Evolutionary conservation across 2,888 invertebrate species (phyloP).

Genomic region (Noctua fimbriata): DNA sequence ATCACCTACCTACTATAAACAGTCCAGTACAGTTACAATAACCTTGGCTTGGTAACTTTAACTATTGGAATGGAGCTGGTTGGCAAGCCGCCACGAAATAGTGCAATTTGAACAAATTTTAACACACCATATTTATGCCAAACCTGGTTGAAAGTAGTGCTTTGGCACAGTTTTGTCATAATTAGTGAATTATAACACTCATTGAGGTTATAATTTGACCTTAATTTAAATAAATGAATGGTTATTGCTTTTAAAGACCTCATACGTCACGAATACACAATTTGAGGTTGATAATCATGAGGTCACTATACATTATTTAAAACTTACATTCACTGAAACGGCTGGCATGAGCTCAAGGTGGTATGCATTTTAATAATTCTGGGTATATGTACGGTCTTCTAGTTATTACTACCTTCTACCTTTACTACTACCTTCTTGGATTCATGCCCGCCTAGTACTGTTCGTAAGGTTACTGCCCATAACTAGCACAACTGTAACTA

Average conservation of each 20-base stretch:
- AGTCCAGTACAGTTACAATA: constrained; percentile 7
- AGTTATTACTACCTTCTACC: no score
- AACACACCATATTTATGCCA: constrained; percentile 61
- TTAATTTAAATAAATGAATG: constrained; percentile 2
- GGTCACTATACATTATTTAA: background rate
- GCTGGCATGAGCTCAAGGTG: no score
- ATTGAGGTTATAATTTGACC: constrained; percentile 18
- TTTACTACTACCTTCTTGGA: no score
- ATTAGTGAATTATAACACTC: constrained; percentile 44
- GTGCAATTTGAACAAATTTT: constrained; percentile 57
- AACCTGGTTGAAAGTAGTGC: constrained; percentile 44
- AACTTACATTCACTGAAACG: constrained; percentile 10
- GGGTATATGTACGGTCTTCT: no score
- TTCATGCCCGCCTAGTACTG: no score
- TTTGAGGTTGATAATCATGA: background rate
- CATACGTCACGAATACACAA: background rate
- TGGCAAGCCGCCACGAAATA: constrained; percentile 55
- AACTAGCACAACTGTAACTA: no score
- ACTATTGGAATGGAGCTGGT: constrained; percentile 22
- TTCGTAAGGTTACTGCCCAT: no score
- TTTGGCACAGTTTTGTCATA: constrained; percentile 57
- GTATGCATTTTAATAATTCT: no score
- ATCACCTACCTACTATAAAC: background rate
- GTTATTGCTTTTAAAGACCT: background rate
- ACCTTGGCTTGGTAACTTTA: constrained; percentile 41